phyloP scores from a whole-genome alignment of 2,888 invertebrate genomes.

The Cheilosia pagana region DNA sequence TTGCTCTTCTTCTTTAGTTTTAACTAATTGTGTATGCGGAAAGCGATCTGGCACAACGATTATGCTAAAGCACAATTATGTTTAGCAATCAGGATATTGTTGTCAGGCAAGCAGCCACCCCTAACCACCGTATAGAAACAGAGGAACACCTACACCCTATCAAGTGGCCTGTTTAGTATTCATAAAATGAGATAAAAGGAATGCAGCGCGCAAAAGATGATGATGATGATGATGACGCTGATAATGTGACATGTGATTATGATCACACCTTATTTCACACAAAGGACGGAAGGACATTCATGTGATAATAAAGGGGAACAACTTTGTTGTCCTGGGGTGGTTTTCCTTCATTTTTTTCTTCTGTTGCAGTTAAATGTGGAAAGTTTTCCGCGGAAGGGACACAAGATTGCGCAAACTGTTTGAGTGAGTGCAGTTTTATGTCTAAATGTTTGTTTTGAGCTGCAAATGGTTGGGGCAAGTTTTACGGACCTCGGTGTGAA shows the following conservation, averaged over 20 bases:
- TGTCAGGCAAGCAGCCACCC: slow-evolving; percentile 2
- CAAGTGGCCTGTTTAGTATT: slow-evolving; percentile 58
- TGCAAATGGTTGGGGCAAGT: no score
- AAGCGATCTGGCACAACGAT: slow-evolving; percentile 55
- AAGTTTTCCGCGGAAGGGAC: no score
- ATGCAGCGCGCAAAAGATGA: slow-evolving; percentile 20
- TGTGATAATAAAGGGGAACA: slow-evolving; percentile 18
- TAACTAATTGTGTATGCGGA: slow-evolving; percentile 68
- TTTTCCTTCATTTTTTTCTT: not conserved
- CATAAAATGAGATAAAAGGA: slow-evolving; percentile 44
- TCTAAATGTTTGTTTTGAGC: no score
- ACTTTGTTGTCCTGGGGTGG: slow-evolving; percentile 24
- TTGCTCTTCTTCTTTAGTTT: slow-evolving; percentile 27
- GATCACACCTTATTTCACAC: slow-evolving; percentile 59
- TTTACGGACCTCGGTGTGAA: no score
- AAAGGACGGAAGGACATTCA: slow-evolving; percentile 20
- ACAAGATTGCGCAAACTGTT: no score
- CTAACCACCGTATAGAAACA: no score
- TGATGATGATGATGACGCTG: slow-evolving; percentile 31
- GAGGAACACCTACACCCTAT: not conserved
- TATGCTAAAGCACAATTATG: slow-evolving; percentile 67
- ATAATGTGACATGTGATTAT: slow-evolving; percentile 66
- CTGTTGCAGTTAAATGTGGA: no score
- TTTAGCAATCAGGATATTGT: slow-evolving; percentile 58
- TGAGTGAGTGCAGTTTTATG: no score